Conservation (phyloP, 92 coral and sea anemone species). For the Parazoanthus atlanticus region DNA sequence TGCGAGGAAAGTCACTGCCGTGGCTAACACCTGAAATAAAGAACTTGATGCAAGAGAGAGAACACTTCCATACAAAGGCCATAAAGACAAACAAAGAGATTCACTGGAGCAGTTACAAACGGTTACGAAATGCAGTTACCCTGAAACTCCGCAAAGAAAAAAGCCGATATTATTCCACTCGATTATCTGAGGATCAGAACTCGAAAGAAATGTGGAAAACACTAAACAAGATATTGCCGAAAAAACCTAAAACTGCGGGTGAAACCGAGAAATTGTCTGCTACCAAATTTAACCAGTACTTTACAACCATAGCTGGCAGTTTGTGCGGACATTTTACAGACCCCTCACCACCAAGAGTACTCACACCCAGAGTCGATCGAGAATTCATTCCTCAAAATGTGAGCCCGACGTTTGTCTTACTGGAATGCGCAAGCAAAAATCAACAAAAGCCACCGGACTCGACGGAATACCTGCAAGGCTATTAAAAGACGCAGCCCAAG, state of each 20-base stretch:
- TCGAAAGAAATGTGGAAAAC: conserved; percentile 69
- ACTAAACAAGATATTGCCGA: conserved; percentile 49
- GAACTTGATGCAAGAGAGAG: no score
- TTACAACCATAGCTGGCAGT: conserved; percentile 43
- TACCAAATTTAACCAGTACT: conserved; percentile 32
- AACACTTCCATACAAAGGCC: conserved; percentile 23
- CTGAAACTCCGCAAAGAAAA: conserved; percentile 42
- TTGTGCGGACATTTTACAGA: conserved; percentile 29
- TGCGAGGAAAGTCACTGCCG: no score
- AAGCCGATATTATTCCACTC: conserved; percentile 46
- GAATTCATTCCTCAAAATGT: no score
- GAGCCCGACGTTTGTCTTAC: conserved; percentile 33
- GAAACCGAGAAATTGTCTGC: conserved; percentile 27
- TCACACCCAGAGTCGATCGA: not conserved
- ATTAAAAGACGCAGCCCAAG: conserved; percentile 32
- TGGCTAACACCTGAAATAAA: no score
- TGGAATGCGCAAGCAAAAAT: conserved; percentile 15
- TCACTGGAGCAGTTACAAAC: conserved; percentile 47
- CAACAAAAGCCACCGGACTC: conserved; percentile 45
- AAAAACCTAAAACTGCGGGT: conserved; percentile 30
- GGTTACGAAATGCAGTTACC: conserved; percentile 44
- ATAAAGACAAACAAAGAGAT: no score
- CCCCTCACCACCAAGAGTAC: conserved; percentile 5
- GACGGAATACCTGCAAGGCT: conserved; percentile 37
- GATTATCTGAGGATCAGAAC: conserved; percentile 50